These are phyloP conservation scores for Trochalopteron elliotii DNA, from an alignment of 2,113 vertebrate species.

Conservation along the genomic window DNA sequence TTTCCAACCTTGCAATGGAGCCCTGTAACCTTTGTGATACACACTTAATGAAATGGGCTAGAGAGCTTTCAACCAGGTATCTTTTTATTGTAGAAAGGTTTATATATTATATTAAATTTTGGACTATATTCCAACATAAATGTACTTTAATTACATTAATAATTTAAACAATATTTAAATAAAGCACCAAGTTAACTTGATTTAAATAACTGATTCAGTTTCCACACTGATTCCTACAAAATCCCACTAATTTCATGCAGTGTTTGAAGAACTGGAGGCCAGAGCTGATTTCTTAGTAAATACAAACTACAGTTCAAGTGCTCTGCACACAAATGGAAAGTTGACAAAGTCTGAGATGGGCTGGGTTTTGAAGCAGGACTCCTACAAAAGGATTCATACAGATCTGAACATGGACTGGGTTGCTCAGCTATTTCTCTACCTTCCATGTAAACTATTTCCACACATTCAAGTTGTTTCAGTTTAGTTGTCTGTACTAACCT, in stretches of 20 bases:
- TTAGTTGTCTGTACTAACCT: not conserved
- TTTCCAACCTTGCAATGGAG: not conserved
- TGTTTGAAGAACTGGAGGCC: not conserved
- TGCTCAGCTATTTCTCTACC: not conserved
- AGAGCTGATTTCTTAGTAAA: not conserved
- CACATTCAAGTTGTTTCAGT: not conserved
- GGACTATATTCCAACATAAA: not conserved
- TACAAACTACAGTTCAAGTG: not conserved
- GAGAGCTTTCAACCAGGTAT: not conserved
- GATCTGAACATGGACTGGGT: not conserved
- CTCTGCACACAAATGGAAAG: not conserved
- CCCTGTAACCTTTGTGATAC: not conserved
- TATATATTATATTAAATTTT: conserved; percentile 6
- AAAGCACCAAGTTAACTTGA: not conserved
- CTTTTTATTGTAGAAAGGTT: conserved; percentile 5
- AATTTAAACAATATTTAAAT: conserved; percentile 21
- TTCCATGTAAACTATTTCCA: not conserved
- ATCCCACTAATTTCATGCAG: not conserved
- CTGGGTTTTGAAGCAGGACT: not conserved
- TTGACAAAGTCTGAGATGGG: not conserved
- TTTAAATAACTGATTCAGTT: not conserved
- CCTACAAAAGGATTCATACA: not conserved
- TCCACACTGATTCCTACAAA: not conserved
- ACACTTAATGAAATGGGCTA: not conserved
- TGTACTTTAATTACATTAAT: not conserved